A percentile compares a stretch with the other conserved stretches of the same genome.
Evolutionary conservation across 2,797 vertebrate genomes (phyloP).

Genomic region (Syngnathus acus): DNA sequence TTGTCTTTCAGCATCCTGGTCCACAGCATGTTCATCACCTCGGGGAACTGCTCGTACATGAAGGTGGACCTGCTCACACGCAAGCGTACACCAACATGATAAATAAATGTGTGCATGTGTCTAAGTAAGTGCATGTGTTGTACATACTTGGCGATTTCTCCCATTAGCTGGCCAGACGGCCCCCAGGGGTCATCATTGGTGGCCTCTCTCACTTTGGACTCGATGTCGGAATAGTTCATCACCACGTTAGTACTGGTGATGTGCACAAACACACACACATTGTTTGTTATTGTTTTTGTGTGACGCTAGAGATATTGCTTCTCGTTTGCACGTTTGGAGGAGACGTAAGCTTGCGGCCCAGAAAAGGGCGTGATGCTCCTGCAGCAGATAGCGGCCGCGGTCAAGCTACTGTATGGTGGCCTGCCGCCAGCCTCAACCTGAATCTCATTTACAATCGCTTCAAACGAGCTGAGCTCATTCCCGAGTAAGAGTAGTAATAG

Average conservation of each 20-base stretch:
- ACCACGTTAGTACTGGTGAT: constrained; percentile 87
- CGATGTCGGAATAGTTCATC: constrained; percentile 99
- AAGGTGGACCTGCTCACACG: constrained; percentile 81
- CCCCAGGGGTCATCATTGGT: constrained; percentile 99
- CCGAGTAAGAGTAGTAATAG: no score
- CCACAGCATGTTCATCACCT: constrained; percentile 99
- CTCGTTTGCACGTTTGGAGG: not conserved
- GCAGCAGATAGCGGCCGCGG: constrained; percentile 21
- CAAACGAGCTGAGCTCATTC: not conserved
- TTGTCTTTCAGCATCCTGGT: constrained; percentile 97
- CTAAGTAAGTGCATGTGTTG: not conserved
- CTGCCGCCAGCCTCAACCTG: not conserved
- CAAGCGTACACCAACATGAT: no score
- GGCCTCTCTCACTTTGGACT: constrained; percentile 98
- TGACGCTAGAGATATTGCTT: not conserved
- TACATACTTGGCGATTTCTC: constrained; percentile 80
- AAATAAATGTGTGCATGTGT: not conserved
- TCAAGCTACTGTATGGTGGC: constrained; percentile 22
- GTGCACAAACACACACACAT: constrained; percentile 1
- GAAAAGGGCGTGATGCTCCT: constrained; percentile 40
- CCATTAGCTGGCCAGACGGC: constrained; percentile 97
- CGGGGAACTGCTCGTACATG: constrained; percentile 98
- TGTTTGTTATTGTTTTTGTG: no score
- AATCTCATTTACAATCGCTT: not conserved
- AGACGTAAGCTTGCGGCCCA: not conserved